Evolutionary conservation across 2,888 invertebrate genomes (phyloP).

Genomic region (Melanchra persicariae): DNA sequence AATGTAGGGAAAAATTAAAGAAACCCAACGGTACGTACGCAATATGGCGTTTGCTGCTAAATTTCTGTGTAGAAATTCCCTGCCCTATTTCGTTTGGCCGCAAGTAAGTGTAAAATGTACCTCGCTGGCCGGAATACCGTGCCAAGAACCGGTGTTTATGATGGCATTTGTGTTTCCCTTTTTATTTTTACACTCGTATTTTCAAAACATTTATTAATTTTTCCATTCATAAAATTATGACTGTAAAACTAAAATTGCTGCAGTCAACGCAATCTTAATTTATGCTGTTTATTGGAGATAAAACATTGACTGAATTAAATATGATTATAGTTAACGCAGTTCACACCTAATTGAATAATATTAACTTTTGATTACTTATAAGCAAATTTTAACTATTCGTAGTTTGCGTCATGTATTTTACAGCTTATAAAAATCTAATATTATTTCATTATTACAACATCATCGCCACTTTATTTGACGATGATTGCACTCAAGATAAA

Average conservation of each 20-base stretch:
- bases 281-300: background rate
- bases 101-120: slow-evolving; percentile 71
- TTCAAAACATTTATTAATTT: slow-evolving; percentile 58
- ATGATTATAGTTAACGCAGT: background rate
- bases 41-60: slow-evolving; percentile 62
- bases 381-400: background rate
- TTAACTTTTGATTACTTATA: background rate
- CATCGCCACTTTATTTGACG: slow-evolving; percentile 15
- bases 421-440: background rate
- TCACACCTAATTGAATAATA: no score
- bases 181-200: slow-evolving; percentile 56
- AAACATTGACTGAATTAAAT: no score
- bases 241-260: background rate
- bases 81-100: slow-evolving; percentile 67
- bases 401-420: slow-evolving; percentile 6
- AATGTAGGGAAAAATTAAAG: slow-evolving; percentile 51
- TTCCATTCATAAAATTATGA: slow-evolving; percentile 21
- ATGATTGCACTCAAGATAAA: slow-evolving; percentile 35
- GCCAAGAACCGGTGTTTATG: slow-evolving; percentile 69
- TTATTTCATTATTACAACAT: background rate
- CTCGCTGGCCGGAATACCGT: slow-evolving; percentile 63
- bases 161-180: slow-evolving; percentile 57
- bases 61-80: slow-evolving; percentile 68
- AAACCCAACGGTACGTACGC: slow-evolving; percentile 57
- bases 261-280: background rate